Conservation (phyloP, 2,888 invertebrate genomes). For the Prosopocoilus inquinatus region DNA sequence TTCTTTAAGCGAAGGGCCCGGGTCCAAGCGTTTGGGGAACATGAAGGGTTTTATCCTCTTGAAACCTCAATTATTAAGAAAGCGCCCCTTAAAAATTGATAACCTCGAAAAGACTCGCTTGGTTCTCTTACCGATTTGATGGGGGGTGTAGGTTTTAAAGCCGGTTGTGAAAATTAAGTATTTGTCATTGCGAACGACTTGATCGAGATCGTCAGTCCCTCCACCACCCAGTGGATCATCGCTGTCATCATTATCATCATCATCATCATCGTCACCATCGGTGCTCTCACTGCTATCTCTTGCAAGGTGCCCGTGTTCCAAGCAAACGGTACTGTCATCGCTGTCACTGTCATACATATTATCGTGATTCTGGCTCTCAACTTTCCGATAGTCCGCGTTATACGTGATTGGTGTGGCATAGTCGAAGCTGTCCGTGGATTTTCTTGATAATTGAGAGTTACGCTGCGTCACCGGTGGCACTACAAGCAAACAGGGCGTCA, state of each 20-base stretch:
- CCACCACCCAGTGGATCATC: slow-evolving; percentile 33
- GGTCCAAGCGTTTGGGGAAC: slow-evolving; percentile 66
- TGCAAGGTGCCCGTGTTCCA: slow-evolving; percentile 24
- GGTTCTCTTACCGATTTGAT: slow-evolving; percentile 64
- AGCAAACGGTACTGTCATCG: slow-evolving; percentile 35
- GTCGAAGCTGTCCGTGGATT: slow-evolving; percentile 48
- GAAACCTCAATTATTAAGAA: slow-evolving; percentile 50
- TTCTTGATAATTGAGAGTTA: slow-evolving; percentile 15
- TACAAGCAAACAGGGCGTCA: not conserved
- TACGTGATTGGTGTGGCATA: slow-evolving; percentile 61
- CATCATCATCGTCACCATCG: slow-evolving; percentile 30
- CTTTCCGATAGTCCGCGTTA: slow-evolving; percentile 61
- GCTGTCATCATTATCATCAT: slow-evolving; percentile 30
- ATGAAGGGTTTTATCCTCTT: slow-evolving; percentile 69
- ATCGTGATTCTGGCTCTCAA: slow-evolving; percentile 46
- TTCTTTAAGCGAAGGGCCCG: slow-evolving; percentile 67
- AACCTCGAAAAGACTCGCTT: not conserved
- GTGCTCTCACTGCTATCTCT: slow-evolving; percentile 20
- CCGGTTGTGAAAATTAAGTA: slow-evolving; percentile 82
- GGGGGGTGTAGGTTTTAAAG: slow-evolving; percentile 79
- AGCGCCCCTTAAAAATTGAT: not conserved
- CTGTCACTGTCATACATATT: slow-evolving; percentile 41
- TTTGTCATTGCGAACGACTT: slow-evolving; percentile 61
- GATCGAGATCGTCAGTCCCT: slow-evolving; percentile 45
- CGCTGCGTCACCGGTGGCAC: slow-evolving; percentile 4